Evolutionary conservation across 2,888 invertebrate genomes (phyloP), one percentile per base, ranked within the genome.

Genomic region (Eupithecia insigniata): DNA sequence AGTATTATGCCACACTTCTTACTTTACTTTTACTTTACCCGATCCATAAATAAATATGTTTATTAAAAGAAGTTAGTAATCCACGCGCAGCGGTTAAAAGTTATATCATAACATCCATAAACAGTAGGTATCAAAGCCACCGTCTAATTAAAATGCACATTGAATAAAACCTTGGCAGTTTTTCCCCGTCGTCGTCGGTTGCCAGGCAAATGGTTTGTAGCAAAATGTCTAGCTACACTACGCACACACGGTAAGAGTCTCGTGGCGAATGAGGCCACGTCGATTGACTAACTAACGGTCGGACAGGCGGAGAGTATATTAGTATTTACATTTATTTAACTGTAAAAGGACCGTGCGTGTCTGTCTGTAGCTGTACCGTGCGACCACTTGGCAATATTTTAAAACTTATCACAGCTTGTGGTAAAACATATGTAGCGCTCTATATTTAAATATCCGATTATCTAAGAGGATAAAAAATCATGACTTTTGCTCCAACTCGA

Each of bases 211-310:
- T 76, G 67, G 71, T 75, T 74, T 68, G 70, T 72, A 78, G 76
- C 73, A 76, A 80, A 78, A 70, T 65, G 71, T 73, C 67, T 76
- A 72, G 62, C 68, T 66, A 51, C 22, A 51, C 22, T 68, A 68
- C 72, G 58, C 66, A 70, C 76, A 69, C 76, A 71, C 51, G 32
- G 28, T 46, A 5, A 58, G 34, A 65, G 66, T 36, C 36, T 39
- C 67, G 65, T 58, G 64, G 62, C 71, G 79, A 84, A 82, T 71
- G 80, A 78, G 84, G 83, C 77, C 82, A 79, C 70, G 74, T 69
- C 80, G 81, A 84, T 83, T 84, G 84, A 83, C 81, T 82, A 80
- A 36, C 36, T 10, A 34, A 34, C 8, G 80, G n/a, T n/a, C 81
- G 80, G 78, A 80, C 79, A 75, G 76, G 36, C 58, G 51, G 34